A percentile compares a stretch with the other conserved stretches of the same genome.
These are phyloP conservation scores for Sorex araneus DNA, from an alignment of 2,113 vertebrate species.

Conservation along the genomic window DNA sequence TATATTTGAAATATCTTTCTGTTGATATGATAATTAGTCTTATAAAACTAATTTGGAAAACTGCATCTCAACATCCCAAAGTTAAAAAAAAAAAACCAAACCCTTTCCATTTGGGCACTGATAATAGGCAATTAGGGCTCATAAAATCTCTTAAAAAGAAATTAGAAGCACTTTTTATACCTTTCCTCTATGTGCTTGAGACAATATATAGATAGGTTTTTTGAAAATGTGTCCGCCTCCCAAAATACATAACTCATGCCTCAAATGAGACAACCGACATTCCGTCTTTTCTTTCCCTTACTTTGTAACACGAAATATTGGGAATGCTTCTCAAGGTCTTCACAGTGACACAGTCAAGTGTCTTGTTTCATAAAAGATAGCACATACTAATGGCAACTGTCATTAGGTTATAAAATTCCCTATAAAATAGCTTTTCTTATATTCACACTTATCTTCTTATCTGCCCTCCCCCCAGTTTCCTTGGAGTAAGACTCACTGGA, in stretches of 20 bases:
- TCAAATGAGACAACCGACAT: not conserved
- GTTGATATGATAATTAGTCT: not conserved
- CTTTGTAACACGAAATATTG: not conserved
- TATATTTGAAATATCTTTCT: not conserved
- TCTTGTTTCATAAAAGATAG: not conserved
- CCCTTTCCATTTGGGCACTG: not conserved
- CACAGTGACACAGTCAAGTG: not conserved
- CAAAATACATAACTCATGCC: not conserved
- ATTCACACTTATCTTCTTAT: not conserved
- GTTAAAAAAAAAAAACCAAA: not conserved
- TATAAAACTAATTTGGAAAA: not conserved
- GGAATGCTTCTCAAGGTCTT: not conserved
- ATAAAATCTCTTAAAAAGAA: not conserved
- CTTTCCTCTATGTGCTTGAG: not conserved
- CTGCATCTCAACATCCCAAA: not conserved
- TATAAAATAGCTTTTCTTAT: not conserved
- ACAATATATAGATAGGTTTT: not conserved
- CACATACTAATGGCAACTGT: not conserved
- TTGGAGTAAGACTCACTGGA: not conserved
- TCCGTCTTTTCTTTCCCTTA: not conserved
- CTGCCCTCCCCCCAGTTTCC: not conserved
- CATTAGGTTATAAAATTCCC: not conserved
- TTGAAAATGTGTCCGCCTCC: not conserved
- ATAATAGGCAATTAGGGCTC: not conserved
- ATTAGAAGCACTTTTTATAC: not conserved